A percentile compares a stretch with the other conserved stretches of the same genome.
These are phyloP conservation scores for Simalia tracyae DNA, from an alignment of 2,797 vertebrate species.

Conservation along the genomic window DNA sequence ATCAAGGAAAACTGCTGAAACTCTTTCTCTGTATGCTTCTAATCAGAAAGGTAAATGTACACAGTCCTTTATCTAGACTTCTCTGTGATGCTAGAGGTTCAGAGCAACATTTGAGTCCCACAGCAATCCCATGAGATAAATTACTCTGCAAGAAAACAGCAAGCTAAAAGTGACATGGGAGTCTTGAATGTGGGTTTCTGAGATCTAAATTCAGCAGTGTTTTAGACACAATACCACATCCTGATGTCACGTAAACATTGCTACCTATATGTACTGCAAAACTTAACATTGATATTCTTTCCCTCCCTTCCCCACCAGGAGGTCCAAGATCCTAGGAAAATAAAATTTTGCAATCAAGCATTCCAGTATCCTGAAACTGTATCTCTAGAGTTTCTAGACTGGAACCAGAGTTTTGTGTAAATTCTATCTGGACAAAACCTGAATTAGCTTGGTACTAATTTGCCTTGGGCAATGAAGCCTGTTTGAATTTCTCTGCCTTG, in stretches of 20 bases:
- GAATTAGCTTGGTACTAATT: not conserved
- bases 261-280: not conserved
- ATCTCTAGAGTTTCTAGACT: not conserved
- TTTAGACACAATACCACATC: not conserved
- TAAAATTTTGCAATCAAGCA: not conserved
- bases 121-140: not conserved
- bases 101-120: not conserved
- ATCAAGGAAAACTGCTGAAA: not conserved
- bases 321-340: not conserved
- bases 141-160: not conserved
- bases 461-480: not conserved
- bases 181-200: not conserved
- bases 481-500: not conserved
- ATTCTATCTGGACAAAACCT: not conserved
- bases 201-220: not conserved
- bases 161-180: not conserved
- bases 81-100: not conserved
- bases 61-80: not conserved
- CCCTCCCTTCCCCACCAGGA: not conserved
- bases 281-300: not conserved
- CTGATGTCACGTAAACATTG: not conserved
- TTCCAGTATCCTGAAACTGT: not conserved
- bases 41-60: not conserved
- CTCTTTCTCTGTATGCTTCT: not conserved
- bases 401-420: not conserved